These are phyloP conservation scores for Antheraea yamamai DNA, from an alignment of 2,888 invertebrate species.

Conservation along the genomic window DNA sequence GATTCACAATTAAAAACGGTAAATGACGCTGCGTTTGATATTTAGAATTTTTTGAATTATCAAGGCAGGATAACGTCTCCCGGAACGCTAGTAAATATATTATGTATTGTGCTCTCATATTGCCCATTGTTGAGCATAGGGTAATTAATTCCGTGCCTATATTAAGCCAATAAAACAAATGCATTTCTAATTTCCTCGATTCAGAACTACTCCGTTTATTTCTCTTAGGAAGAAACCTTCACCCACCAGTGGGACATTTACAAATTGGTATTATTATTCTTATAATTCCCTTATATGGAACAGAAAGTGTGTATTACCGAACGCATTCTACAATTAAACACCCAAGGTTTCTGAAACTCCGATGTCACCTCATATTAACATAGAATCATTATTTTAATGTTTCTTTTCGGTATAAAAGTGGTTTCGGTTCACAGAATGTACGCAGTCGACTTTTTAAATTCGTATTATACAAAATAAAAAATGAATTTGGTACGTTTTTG, in stretches of 20 bases:
- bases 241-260: neutral
- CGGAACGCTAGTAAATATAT: too few relatives aligned
- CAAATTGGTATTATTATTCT: neutral
- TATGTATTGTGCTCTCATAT: too few relatives aligned
- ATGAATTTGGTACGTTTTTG: conserved; percentile 58
- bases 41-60: too few relatives aligned
- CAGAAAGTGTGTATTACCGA: conserved; percentile 37
- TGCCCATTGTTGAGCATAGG: too few relatives aligned
- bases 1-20: too few relatives aligned
- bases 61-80: too few relatives aligned
- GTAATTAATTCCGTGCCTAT: too few relatives aligned
- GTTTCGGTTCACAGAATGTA: conserved; percentile 30
- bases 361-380: conserved; percentile 49
- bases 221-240: neutral
- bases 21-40: too few relatives aligned
- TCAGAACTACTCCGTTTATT: neutral
- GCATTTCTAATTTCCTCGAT: neutral
- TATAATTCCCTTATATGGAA: conserved; percentile 17
- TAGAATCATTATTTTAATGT: conserved; percentile 41
- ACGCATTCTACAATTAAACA: conserved; percentile 40
- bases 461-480: conserved; percentile 29
- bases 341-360: conserved; percentile 48
- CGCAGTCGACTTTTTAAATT: conserved; percentile 50
- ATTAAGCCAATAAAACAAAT: too few relatives aligned
- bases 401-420: conserved; percentile 59